Conservation (phyloP, 1,140 invertebrate species). For the Panagrolaimus sp. region DNA sequence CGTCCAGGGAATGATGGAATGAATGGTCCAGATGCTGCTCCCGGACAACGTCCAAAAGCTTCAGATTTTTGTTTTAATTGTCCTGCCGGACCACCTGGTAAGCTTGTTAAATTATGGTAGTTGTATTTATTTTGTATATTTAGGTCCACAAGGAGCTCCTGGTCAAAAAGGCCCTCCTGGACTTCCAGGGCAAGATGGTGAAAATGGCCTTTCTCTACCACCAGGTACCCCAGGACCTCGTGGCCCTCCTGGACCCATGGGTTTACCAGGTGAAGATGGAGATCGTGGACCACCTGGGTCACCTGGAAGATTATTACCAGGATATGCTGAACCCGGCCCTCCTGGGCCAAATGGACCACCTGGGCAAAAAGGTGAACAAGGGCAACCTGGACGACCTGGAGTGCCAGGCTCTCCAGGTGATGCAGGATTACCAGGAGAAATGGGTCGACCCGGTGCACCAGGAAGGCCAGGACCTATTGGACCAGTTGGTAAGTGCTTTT, state of each 20-base stretch:
- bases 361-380: not conserved
- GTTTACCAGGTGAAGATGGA: conserved; percentile 11
- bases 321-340: no score
- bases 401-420: conserved; percentile 4
- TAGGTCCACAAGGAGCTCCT: not conserved
- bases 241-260: not conserved
- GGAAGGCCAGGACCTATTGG: conserved; percentile 19
- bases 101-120: not conserved
- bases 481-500: not conserved
- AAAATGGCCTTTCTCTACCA: not conserved
- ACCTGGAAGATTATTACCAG: not conserved
- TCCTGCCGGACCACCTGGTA: conserved; percentile 18
- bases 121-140: not conserved
- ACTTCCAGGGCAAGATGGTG: not conserved
- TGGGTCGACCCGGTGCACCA: conserved; percentile 2
- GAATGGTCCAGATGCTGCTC: conserved; percentile 24
- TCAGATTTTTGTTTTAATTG: conserved; percentile 31
- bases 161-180: conserved; percentile 12
- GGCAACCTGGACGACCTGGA: not conserved
- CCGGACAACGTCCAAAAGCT: conserved; percentile 20
- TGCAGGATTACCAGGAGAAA: conserved; percentile 15
- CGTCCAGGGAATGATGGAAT: conserved; percentile 20
- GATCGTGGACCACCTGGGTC: not conserved
- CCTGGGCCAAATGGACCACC: conserved; percentile 12
- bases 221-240: not conserved